Base-by-base conservation (phyloP, 2,113 vertebrate species). In the Colossoma macropomum region DNA sequence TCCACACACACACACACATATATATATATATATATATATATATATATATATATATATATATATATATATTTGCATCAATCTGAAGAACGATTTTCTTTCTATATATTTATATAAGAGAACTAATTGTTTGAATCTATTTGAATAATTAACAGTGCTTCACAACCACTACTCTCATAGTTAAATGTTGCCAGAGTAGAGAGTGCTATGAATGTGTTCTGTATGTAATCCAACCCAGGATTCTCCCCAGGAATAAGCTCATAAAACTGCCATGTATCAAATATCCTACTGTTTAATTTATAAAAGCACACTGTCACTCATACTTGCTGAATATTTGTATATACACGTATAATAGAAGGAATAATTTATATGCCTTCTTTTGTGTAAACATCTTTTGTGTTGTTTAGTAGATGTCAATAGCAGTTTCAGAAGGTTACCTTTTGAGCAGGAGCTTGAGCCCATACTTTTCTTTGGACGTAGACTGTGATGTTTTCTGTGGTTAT, bases 201-300 rank as follows among this genome's bases (percentile, higher is more conserved):
- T 27, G 76, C 28, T 66, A 52, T 79, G 10, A 25, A 28, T 85
- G 79, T 28, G 0, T 45, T 41, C 88, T 88, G 88, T 85, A 70
- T 12, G 21, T 41, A 41, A 23, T n/a, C 21, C 8, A 45, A 70
- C 34, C 30, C 23, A 19, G 30, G 32, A 69, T 21, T 34, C 15
- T 21, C 19, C 19, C 19, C 16, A 38, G 66, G 66, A 21, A 69
- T 69, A 21, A 69, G 6, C 7, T 70, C 34, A 70, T 70, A 41
- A 34, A 11, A 69, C 23, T 69, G 30, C 34, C 34, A 45, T 70
- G 34, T 70, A 70, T 70, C 16, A 70, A 23, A 41, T 45, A 71
- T 71, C 21, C 68, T 45, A 45, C 34, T 71, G 19, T 71, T 71
- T n/a, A 71, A 71, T 45, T 45, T 12, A 71, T 45, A 71, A 8